Conservation (phyloP, 2,888 invertebrate species). For the Lathronympha strigana region DNA sequence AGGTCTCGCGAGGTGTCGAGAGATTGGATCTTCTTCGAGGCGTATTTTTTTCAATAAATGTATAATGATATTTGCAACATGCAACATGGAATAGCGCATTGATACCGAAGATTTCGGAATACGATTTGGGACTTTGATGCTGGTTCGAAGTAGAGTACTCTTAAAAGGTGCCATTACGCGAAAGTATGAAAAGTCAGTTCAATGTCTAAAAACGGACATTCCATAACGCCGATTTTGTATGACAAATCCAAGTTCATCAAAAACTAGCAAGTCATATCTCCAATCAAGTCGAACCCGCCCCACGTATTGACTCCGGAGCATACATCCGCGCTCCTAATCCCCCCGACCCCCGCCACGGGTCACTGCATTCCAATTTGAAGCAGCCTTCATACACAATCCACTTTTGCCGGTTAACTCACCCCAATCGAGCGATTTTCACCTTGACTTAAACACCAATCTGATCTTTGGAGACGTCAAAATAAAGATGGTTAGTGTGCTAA, state of each 20-base stretch:
- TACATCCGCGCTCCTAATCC: conserved; percentile 38
- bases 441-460: not conserved
- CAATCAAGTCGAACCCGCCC: conserved; percentile 4
- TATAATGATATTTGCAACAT: no score
- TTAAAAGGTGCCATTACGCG: no score
- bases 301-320: conserved; percentile 42
- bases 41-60: no score
- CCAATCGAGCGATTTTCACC: conserved; percentile 19
- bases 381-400: conserved; percentile 55
- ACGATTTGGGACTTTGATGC: no score
- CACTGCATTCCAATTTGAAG: conserved; percentile 67
- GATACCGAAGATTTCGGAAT: no score
- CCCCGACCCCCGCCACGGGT: conserved; percentile 50
- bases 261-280: not conserved
- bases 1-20: no score
- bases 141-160: no score
- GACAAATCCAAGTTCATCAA: not conserved
- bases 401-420: conserved; percentile 17
- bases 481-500: conserved; percentile 23
- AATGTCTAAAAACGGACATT: no score
- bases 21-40: no score
- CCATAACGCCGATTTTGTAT: no score
- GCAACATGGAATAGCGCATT: no score
- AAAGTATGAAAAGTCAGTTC: no score
- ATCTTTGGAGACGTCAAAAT: not conserved